Conservation (phyloP, 1,140 invertebrate genomes). For the Sinonovacula constricta region DNA sequence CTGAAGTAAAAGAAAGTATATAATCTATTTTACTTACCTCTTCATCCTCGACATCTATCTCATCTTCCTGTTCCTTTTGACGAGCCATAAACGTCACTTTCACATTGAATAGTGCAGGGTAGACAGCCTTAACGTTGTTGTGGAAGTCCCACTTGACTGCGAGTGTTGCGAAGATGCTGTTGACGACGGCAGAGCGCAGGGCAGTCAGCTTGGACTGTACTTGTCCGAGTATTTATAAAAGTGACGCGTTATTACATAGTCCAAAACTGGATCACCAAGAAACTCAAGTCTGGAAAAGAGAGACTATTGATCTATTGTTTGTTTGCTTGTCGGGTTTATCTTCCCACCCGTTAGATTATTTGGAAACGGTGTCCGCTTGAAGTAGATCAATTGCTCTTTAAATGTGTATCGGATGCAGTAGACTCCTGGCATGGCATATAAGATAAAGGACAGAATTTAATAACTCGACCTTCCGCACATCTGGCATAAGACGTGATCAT, state of each 20-base stretch:
- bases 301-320: no score
- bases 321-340: no score
- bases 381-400: no score
- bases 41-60: constrained; percentile 90
- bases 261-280: constrained; percentile 97
- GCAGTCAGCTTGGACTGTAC: constrained; percentile 89
- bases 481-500: no score
- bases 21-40: constrained; percentile 82
- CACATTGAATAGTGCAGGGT: constrained; percentile 93
- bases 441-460: no score
- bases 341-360: no score
- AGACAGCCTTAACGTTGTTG: constrained; percentile 88
- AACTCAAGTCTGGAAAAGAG: constrained; percentile 92
- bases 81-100: constrained; percentile 96
- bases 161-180: constrained; percentile 98
- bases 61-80: constrained; percentile 92
- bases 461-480: no score
- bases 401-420: no score
- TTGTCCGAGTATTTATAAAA: constrained; percentile 94
- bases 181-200: constrained; percentile 98
- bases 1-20: neutral
- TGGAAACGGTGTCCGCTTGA: no score
- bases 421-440: no score
- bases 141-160: constrained; percentile 98
- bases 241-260: constrained; percentile 97